A percentile compares a stretch with the other conserved stretches of the same genome.
Evolutionary conservation across 35 echinoderm and acorn worm genomes (phyloP).

Genomic region (Eucidaris tribuloides): DNA sequence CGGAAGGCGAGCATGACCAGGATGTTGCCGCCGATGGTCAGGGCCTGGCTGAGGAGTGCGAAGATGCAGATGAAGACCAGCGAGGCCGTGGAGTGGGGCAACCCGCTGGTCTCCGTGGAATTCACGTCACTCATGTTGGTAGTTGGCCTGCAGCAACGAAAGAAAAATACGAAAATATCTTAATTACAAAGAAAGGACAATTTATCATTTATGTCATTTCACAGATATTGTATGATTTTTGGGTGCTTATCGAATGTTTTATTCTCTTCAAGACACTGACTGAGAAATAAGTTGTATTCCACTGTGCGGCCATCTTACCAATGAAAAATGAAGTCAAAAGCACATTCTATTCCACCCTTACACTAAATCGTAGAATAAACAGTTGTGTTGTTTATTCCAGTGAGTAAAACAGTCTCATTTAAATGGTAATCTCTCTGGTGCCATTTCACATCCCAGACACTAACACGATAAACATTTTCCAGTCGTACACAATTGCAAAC

Average conservation of each 20-base stretch:
- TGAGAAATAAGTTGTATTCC: not conserved
- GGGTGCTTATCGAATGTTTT: not conserved
- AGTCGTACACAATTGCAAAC: no score
- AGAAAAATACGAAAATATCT: not conserved
- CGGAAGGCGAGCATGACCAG: conserved; percentile 91
- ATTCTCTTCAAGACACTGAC: not conserved
- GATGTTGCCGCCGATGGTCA: conserved; percentile 94
- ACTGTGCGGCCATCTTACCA: not conserved
- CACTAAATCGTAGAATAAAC: no score
- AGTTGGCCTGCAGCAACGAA: not conserved
- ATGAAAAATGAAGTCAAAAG: no score
- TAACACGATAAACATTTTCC: no score
- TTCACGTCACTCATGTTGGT: not conserved
- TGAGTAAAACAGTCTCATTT: no score
- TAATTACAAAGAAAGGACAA: not conserved
- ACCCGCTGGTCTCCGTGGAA: not conserved
- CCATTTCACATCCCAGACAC: no score
- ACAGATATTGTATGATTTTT: not conserved
- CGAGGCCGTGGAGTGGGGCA: conserved; percentile 43
- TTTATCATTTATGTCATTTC: not conserved
- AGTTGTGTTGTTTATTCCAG: no score
- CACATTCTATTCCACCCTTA: no score
- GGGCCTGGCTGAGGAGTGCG: conserved; percentile 70
- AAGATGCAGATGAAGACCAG: conserved; percentile 83
- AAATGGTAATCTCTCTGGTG: no score